phyloP scores from a whole-genome alignment of 2,797 vertebrate species.

The Squalus acanthias region DNA sequence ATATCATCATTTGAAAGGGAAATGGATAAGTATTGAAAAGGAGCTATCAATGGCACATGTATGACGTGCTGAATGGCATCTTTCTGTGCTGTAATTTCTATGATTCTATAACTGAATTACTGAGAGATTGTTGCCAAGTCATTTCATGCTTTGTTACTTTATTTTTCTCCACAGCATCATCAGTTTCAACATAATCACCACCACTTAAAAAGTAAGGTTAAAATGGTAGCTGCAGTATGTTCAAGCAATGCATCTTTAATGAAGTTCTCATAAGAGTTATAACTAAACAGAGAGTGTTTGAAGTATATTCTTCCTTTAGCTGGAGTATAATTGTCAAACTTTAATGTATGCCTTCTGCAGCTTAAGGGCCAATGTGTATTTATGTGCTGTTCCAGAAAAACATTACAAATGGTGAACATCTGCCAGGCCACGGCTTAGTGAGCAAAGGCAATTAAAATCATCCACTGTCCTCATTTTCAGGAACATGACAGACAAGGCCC shows the following conservation, averaged over 20 bases:
- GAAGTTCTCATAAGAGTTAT: background rate
- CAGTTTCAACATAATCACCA: background rate
- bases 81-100: background rate
- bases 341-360: background rate
- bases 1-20: background rate
- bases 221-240: background rate
- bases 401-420: constrained; percentile 58
- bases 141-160: background rate
- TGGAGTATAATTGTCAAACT: constrained; percentile 12
- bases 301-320: constrained; percentile 16
- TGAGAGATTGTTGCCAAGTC: background rate
- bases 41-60: background rate
- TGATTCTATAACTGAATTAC: background rate
- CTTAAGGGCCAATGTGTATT: constrained; percentile 26
- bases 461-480: constrained; percentile 63
- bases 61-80: background rate
- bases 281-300: background rate
- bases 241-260: background rate
- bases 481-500: constrained; percentile 65
- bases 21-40: background rate
- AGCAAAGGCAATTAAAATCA: constrained; percentile 63
- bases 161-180: background rate
- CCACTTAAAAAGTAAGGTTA: background rate
- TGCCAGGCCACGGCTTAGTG: constrained; percentile 64
- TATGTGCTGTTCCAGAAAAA: constrained; percentile 43